Evolutionary conservation across 2,888 invertebrate species (phyloP), one percentile per base, ranked within the genome.

Genomic region (Dynastes tityus): DNA sequence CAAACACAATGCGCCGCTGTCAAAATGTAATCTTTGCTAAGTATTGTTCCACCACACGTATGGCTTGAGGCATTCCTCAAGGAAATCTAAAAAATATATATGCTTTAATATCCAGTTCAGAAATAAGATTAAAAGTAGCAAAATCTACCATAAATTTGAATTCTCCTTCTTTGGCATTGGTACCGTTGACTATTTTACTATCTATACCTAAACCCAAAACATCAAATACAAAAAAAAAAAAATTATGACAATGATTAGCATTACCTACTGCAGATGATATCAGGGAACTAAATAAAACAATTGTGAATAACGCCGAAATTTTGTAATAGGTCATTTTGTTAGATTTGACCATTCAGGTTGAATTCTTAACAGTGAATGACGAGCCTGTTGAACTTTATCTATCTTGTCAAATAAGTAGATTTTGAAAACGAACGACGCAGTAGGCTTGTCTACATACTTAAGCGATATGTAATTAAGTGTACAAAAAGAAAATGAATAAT

Each of bases 1-100:
- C 74, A 80, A 27, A 82, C 82, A 49, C 82, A 82, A 79, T 83
- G 82, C 8, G 81, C 80, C 22, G 82, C 83, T 2, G 83, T 84
- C n/a, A 84, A 71, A 9, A 84, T 73, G 45, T 81, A 82, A 37
- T 80, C 74, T 29, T 77, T 75, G 58, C 80, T 82, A 13, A 84
- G 51, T 45, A 83, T 81, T 8, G 81, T 78, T 11, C 82, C 83
- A 9, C 82, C 83, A 53, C 83, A 84, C 32, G 77, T 78, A 63
- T 84, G 84, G 4, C 70, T 74, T 13, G 71, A 78, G 6, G 73
- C 67, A 11, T 55, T 79, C 9, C 82, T 63, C 22, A 83, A 71
- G 11, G 83, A 82, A 29, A 83, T 80, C 83, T 84, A 32, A 8
- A 79, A 81, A 53, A 67, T 53, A 29, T 40, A 40, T 37, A 22